Evolutionary conservation across 2,797 vertebrate genomes (phyloP).

Genomic region (Poecilia velifera): DNA sequence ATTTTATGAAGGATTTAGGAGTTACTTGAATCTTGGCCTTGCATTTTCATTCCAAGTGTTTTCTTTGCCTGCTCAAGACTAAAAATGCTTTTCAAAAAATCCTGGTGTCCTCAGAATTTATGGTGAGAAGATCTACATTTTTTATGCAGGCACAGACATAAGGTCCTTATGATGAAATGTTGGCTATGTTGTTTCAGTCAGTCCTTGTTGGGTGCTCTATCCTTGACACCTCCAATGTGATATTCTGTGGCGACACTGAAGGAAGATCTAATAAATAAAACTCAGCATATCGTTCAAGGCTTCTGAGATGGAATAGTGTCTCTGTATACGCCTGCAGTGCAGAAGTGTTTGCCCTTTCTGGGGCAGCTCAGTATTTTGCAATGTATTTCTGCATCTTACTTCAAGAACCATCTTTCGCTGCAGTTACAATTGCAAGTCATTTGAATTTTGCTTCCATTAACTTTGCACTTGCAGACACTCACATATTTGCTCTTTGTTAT

Average conservation of each 20-base stretch:
- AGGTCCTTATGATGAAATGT: slow-evolving; percentile 31
- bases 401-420: background rate
- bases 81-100: slow-evolving; percentile 17
- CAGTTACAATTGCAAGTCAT: too few species aligned
- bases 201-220: slow-evolving; percentile 35
- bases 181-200: slow-evolving; percentile 20
- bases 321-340: background rate
- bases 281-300: slow-evolving; percentile 25
- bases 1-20: background rate
- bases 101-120: slow-evolving; percentile 12
- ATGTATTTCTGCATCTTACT: background rate
- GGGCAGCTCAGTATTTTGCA: slow-evolving; percentile 1
- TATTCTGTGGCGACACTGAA: slow-evolving; percentile 29
- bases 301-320: slow-evolving; percentile 13
- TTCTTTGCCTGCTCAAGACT: slow-evolving; percentile 3
- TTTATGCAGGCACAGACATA: slow-evolving; percentile 20
- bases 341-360: background rate
- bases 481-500: background rate
- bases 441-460: too few species aligned
- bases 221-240: slow-evolving; percentile 52
- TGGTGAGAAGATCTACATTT: slow-evolving; percentile 8
- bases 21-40: background rate
- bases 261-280: slow-evolving; percentile 50
- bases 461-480: background rate
- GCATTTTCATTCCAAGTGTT: background rate